Evolutionary conservation across 2,797 vertebrate species (phyloP), one percentile per base, ranked within the genome.

Genomic region (Anas bahamensis): DNA sequence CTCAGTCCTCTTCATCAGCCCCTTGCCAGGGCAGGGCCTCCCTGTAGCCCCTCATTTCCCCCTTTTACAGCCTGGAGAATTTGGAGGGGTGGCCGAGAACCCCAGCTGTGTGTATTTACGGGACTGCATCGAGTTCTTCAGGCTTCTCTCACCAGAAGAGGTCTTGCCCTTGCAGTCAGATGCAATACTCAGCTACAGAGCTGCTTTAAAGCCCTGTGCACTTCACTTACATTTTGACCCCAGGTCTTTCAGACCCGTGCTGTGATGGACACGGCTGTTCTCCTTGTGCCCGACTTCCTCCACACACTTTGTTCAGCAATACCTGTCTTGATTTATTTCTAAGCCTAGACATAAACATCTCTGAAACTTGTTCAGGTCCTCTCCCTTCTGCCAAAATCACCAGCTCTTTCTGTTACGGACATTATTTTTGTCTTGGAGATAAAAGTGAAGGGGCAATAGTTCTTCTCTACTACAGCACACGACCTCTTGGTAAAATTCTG

Each of bases 271-370:
- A 28, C 10, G 33, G 57, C 41, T 79, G 33, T 39, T 95, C 63
- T 31, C 39, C 61, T 42, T 52, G 44, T 88, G 53, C n/a, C 61
- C 71, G 35, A 26, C 57, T 71, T 89, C 56, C 57, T 66, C 48
- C 56, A 24, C 77, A 22, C 17, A 4, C 70, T 56, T 83, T 59
- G 64, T 41, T 26, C 74, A 52, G 28, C 80, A 31, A 91, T 84
- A 73, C 4, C 66, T 81, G 46, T 52, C 82, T 80, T 46, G 81
- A 85, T 90, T 92, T 85, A 89, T 93, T 93, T 87, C 84, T 89
- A 85, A 80, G 82, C 33, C 50, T 71, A 57, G 71, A 68, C 31
- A 83, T 53, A 85, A 76, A 91, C 86, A 18, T 7, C 50, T 50
- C 61, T 35, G 65, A 68, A 92, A 80, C 22, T 48, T 76, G 17